Evolutionary conservation across 2,797 vertebrate genomes (phyloP).

Genomic region (Rhynchonycteris naso): DNA sequence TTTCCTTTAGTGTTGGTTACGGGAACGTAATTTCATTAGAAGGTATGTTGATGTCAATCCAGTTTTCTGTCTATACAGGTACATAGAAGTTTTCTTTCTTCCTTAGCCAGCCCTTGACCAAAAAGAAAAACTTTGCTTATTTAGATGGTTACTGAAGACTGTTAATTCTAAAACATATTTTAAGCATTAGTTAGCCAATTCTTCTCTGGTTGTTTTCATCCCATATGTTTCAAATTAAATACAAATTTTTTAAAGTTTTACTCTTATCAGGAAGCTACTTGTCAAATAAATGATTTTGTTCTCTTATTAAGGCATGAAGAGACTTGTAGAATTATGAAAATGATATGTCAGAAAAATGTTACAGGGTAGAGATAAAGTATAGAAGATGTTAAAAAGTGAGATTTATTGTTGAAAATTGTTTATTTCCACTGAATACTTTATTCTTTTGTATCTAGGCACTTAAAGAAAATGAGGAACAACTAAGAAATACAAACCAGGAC

Average conservation of each 20-base stretch:
- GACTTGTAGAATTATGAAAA: neutral
- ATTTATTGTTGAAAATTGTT: neutral
- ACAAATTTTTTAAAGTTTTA: slow-evolving; percentile 24
- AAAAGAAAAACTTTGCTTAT: neutral
- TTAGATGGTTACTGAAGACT: neutral
- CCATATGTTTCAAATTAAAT: slow-evolving; percentile 40
- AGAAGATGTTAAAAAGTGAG: slow-evolving; percentile 32
- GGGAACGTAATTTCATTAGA: neutral
- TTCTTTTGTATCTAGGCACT: slow-evolving; percentile 87
- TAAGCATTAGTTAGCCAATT: slow-evolving; percentile 9
- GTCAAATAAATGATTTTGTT: neutral
- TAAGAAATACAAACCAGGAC: slow-evolving; percentile 92
- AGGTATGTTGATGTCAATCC: neutral
- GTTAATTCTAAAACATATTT: slow-evolving; percentile 28
- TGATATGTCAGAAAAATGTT: neutral
- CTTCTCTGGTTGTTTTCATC: slow-evolving; percentile 24
- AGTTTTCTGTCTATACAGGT: neutral
- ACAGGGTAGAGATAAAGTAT: neutral
- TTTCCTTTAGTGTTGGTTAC: neutral
- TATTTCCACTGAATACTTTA: slow-evolving; percentile 19
- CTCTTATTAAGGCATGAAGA: neutral
- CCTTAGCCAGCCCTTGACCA: neutral
- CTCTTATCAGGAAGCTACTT: neutral
- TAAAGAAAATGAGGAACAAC: slow-evolving; percentile 91
- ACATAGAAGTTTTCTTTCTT: neutral